Evolutionary conservation across 2,113 vertebrate species (phyloP).

Genomic region (Coptodon bakossiorum): DNA sequence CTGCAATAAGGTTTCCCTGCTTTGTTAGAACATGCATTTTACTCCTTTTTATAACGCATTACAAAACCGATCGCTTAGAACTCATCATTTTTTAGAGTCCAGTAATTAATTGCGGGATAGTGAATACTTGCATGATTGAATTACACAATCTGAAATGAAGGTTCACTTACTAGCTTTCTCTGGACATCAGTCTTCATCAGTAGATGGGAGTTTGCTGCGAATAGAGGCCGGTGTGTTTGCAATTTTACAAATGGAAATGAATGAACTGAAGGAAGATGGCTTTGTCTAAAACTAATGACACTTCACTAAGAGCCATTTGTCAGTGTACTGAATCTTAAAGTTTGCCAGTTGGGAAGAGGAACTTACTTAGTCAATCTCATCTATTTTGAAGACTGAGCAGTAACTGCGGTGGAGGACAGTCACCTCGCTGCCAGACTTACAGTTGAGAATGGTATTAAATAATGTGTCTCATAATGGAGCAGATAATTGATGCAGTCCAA

Average conservation of each 20-base stretch:
- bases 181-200: neutral
- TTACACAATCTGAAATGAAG: neutral
- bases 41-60: neutral
- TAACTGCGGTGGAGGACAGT: neutral
- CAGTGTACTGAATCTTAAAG: neutral
- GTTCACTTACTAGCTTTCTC: neutral
- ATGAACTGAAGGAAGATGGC: neutral
- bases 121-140: neutral
- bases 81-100: neutral
- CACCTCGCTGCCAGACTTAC: neutral
- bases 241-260: neutral
- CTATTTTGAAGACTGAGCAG: neutral
- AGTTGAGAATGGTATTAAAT: neutral
- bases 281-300: neutral
- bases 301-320: neutral
- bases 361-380: neutral
- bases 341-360: neutral
- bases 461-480: neutral
- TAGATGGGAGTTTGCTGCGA: neutral
- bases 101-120: neutral
- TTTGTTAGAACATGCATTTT: neutral
- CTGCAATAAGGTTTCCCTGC: neutral
- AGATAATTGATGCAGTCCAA: neutral
- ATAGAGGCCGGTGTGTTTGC: neutral
- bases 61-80: neutral